A percentile compares a stretch with the other conserved stretches of the same genome.
These are phyloP conservation scores for Stomorhina lunata DNA, from an alignment of 2,888 invertebrate genomes.

Conservation along the genomic window DNA sequence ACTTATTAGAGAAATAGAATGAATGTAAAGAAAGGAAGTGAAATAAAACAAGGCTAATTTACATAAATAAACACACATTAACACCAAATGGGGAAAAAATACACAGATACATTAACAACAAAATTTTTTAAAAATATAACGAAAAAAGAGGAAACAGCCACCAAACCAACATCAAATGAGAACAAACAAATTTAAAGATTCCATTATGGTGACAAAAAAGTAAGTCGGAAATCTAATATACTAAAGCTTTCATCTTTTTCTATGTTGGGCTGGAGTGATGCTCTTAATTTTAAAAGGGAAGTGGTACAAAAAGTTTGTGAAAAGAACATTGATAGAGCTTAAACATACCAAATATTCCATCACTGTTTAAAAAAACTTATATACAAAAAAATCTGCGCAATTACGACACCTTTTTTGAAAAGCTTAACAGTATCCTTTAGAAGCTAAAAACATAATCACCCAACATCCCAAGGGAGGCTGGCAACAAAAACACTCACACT, in stretches of 20 bases:
- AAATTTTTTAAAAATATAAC: conserved; percentile 34
- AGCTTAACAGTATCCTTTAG: conserved; percentile 38
- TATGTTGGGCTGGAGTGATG: background rate
- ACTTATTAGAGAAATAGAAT: background rate
- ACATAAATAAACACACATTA: conserved; percentile 56
- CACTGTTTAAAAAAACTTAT: no score
- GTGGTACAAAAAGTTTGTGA: background rate
- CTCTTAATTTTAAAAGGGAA: background rate
- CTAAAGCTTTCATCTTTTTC: conserved; percentile 67
- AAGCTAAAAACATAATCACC: background rate
- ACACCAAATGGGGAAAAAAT: conserved; percentile 39
- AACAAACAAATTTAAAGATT: conserved; percentile 4
- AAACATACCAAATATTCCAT: no score
- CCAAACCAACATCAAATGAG: background rate
- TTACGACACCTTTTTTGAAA: conserved; percentile 74
- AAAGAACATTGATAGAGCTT: no score
- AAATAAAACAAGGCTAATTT: conserved; percentile 56
- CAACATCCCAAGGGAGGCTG: conserved; percentile 46
- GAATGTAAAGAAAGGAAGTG: background rate
- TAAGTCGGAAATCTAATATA: conserved; percentile 24
- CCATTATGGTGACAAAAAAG: conserved; percentile 35
- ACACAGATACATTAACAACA: conserved; percentile 37
- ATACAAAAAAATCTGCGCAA: conserved; percentile 72
- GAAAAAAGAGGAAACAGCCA: background rate
- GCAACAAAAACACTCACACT: background rate